phyloP scores from a whole-genome alignment of 2,888 invertebrate species.

The Piscicola geometra region DNA sequence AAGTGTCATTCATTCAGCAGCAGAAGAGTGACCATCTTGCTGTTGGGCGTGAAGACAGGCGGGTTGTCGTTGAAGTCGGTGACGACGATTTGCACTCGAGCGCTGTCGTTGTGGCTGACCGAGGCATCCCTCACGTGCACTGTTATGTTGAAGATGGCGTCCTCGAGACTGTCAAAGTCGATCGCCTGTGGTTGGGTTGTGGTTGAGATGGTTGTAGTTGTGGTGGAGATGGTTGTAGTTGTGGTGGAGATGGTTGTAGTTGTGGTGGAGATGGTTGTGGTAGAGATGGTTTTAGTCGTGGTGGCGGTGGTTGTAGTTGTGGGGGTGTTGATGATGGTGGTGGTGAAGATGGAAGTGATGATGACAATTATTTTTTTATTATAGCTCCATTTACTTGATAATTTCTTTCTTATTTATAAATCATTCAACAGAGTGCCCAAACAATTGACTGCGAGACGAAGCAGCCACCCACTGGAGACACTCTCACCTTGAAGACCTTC shows the following conservation, averaged over 20 bases:
- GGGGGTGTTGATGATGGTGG: too few species aligned
- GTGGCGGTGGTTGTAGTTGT: too few species aligned
- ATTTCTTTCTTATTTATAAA: too few species aligned
- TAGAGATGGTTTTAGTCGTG: too few species aligned
- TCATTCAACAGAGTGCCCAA: neutral
- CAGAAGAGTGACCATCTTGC: constrained; percentile 39
- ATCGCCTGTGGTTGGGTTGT: constrained; percentile 45
- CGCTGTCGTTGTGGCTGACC: constrained; percentile 65
- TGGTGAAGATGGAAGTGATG: too few species aligned
- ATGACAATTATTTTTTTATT: too few species aligned
- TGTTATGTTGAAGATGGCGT: constrained; percentile 51
- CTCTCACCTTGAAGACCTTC: constrained; percentile 44
- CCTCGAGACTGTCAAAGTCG: constrained; percentile 49
- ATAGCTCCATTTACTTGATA: too few species aligned
- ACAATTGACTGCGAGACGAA: neutral
- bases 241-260: too few species aligned
- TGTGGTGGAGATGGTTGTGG: too few species aligned
- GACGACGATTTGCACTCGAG: constrained; percentile 92
- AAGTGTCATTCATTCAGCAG: too few species aligned
- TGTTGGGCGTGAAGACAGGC: constrained; percentile 84
- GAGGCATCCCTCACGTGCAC: constrained; percentile 51
- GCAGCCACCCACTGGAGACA: neutral
- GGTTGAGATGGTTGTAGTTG: neutral
- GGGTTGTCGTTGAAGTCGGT: constrained; percentile 99
- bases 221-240: neutral